Evolutionary conservation across 2,888 invertebrate species (phyloP).

Genomic region (Diabrotica balteata): DNA sequence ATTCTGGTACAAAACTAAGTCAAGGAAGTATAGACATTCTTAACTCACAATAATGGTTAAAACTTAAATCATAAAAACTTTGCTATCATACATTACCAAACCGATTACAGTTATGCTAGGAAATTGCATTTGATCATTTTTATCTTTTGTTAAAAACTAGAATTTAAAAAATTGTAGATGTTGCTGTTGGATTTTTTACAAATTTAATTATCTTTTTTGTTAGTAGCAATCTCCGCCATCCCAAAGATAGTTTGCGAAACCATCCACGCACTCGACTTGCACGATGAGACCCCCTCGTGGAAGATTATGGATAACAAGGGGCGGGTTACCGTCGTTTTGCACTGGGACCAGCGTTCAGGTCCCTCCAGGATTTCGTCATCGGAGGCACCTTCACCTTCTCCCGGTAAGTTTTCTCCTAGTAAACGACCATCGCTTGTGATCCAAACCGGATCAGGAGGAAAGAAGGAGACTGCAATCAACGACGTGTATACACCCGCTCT

Average conservation of each 20-base stretch:
- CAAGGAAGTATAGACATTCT: no score
- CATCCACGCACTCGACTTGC: constrained; percentile 92
- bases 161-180: no score
- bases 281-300: constrained; percentile 97
- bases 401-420: constrained; percentile 66
- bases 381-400: constrained; percentile 63
- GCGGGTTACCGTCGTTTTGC: constrained; percentile 93
- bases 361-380: constrained; percentile 57
- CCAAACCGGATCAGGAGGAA: constrained; percentile 51
- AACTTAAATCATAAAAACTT: no score
- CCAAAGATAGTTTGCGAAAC: constrained; percentile 98
- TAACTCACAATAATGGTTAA: no score
- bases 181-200: no score
- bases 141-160: no score
- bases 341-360: constrained; percentile 91
- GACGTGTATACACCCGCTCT: constrained; percentile 61
- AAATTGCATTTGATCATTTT: no score
- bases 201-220: constrained; percentile 42
- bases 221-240: constrained; percentile 89
- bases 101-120: no score
- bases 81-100: no score
- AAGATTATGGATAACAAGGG: constrained; percentile 99
- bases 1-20: no score
- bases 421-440: constrained; percentile 75
- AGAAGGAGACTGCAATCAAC: constrained; percentile 69